Evolutionary conservation across 2,797 vertebrate genomes (phyloP).

Genomic region (Premnoplex brunnescens): DNA sequence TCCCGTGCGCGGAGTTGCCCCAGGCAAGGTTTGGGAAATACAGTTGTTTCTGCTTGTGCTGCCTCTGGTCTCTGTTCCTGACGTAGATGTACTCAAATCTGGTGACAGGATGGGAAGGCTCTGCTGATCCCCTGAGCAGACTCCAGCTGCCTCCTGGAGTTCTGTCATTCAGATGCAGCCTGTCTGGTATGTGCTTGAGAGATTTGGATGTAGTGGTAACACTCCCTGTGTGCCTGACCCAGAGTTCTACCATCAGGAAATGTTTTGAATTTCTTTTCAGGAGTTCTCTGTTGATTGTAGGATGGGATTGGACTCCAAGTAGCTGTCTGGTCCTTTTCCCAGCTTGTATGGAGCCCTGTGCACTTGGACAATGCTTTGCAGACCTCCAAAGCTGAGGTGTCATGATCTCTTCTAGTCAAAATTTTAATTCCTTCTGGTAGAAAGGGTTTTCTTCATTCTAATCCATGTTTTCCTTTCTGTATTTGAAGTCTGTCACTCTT

Average conservation of each 20-base stretch:
- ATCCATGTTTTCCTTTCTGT: not conserved
- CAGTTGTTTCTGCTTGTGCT: conserved; percentile 11
- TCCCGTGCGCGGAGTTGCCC: not conserved
- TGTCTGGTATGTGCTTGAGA: not conserved
- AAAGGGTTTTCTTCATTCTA: not conserved
- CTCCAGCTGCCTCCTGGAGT: not conserved
- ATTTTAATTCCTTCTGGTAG: not conserved
- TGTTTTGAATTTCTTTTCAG: not conserved
- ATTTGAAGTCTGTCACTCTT: not conserved
- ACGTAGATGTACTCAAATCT: rapidly evolving
- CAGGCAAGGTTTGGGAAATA: not conserved
- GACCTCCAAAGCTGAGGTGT: not conserved
- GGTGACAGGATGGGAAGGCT: not conserved
- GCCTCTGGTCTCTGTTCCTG: not conserved
- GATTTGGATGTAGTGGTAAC: not conserved
- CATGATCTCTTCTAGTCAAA: not conserved
- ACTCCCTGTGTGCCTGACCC: not conserved
- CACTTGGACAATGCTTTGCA: not conserved
- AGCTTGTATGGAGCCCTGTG: not conserved
- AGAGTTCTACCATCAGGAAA: not conserved
- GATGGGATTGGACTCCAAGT: not conserved
- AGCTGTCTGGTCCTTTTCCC: not conserved
- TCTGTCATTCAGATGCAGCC: not conserved
- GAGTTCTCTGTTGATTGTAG: not conserved
- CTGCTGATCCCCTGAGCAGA: not conserved